Evolutionary conservation across 2,888 invertebrate species (phyloP), one percentile per base, ranked within the genome.

Genomic region (Elegia similella): DNA sequence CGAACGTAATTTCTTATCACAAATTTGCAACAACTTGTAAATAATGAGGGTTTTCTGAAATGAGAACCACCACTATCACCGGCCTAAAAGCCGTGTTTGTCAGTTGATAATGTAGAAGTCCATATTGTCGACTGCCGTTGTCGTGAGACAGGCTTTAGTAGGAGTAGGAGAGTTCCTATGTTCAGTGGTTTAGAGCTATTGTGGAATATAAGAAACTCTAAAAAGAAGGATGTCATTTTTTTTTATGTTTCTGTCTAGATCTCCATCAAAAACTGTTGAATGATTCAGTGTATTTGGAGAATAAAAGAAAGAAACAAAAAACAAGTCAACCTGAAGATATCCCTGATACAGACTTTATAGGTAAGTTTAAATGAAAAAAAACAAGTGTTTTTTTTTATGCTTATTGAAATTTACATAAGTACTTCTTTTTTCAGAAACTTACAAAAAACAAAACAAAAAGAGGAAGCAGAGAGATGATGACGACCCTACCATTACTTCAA

Each of bases 401-500:
- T 10, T 5, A 2, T 23, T 23, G 23, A 34, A 34, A 10, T 2
- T 10, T 12, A 34, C 34, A 12, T 10, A 38, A n/a, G 10, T 38
- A 38, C n/a, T 38, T 12, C 6, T 2, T 13, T 30, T 34, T 7
- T 8, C 34, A 54, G 57, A 60, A 57, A 34, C 48, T 44, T 60
- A 59, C 34, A 71, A 68, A 55, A 74, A 72, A 50, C 75, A 67
- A 58, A 66, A 62, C 57, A 86, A 79, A 62, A 88, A 89, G 65
- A 75, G 89, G 32, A 88, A 88, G 65, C 65, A 76, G 54, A 76
- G 80, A 58, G 85, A 84, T 52, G 78, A 82, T 47, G 84, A 85
- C 43, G 73, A 73, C 43, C 62, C 59, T 46, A 58, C 56, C 56
- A 72, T 67, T 48, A 57, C 64, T 42, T 57, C 77, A 32, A 86